Evolutionary conservation across 2,888 invertebrate species (phyloP).

Genomic region (Spilarctia lutea): DNA sequence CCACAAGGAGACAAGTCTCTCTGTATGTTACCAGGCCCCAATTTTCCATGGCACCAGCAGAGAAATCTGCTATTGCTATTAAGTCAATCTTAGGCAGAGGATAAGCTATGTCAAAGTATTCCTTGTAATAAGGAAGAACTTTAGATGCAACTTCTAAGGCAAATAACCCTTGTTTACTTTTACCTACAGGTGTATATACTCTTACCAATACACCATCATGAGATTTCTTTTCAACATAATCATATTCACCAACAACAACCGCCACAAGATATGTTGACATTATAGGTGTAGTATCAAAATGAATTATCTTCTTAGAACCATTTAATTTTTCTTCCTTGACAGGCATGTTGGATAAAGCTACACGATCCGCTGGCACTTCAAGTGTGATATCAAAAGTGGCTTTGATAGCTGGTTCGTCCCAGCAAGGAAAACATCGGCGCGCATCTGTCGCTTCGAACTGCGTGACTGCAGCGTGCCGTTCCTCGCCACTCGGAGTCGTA

Average conservation of each 20-base stretch:
- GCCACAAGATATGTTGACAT: slow-evolving; percentile 99
- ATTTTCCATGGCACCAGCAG: slow-evolving; percentile 99
- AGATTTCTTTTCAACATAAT: slow-evolving; percentile 95
- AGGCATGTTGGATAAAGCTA: slow-evolving; percentile 98
- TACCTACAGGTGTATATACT: slow-evolving; percentile 95
- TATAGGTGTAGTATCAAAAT: slow-evolving; percentile 94
- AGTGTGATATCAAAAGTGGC: slow-evolving; percentile 97
- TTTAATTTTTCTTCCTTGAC: slow-evolving; percentile 80
- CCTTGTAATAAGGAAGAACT: slow-evolving; percentile 97
- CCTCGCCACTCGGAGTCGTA: slow-evolving; percentile 90
- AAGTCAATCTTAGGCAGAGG: slow-evolving; percentile 98
- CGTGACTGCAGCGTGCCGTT: slow-evolving; percentile 94
- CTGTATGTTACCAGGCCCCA: slow-evolving; percentile 98
- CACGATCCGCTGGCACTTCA: slow-evolving; percentile 92
- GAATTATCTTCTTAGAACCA: slow-evolving; percentile 86
- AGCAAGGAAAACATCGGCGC: slow-evolving; percentile 97
- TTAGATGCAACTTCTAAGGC: slow-evolving; percentile 97
- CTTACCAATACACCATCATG: slow-evolving; percentile 93
- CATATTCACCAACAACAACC: slow-evolving; percentile 97
- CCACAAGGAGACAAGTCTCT: slow-evolving; percentile 96
- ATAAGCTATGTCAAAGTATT: slow-evolving; percentile 97
- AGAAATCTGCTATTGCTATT: slow-evolving; percentile 98
- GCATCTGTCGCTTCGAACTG: slow-evolving; percentile 97
- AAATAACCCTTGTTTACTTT: slow-evolving; percentile 96
- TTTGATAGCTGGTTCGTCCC: slow-evolving; percentile 99